These are phyloP conservation scores for Babylonia areolata DNA, from an alignment of 1,140 invertebrate genomes.

Conservation along the genomic window DNA sequence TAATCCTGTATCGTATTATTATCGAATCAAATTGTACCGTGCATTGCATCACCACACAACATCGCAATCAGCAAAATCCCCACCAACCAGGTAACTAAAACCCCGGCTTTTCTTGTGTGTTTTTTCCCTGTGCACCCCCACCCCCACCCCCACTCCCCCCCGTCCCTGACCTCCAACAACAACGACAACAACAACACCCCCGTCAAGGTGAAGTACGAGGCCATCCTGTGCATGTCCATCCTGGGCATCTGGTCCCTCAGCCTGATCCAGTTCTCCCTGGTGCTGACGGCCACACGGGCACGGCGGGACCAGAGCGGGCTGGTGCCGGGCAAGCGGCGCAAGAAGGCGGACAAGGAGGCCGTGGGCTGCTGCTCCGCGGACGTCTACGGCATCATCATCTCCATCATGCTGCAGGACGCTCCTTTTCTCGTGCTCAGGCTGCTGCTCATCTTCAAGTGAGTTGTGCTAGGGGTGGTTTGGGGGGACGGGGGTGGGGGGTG, in stretches of 20 bases:
- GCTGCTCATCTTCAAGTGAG: constrained; percentile 84
- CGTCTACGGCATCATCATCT: constrained; percentile 70
- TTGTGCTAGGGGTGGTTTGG: too few relatives aligned
- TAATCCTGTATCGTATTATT: too few relatives aligned
- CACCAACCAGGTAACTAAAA: too few relatives aligned
- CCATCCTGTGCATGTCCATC: constrained; percentile 67
- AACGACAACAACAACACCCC: too few relatives aligned
- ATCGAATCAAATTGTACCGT: too few relatives aligned
- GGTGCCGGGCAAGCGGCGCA: constrained; percentile 38
- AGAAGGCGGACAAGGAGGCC: constrained; percentile 27
- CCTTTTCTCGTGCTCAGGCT: constrained; percentile 69
- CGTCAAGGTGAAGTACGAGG: constrained; percentile 25
- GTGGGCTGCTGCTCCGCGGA: constrained; percentile 65
- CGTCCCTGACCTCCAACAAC: too few relatives aligned
- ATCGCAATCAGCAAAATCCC: too few relatives aligned
- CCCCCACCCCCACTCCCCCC: too few relatives aligned
- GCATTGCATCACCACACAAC: too few relatives aligned
- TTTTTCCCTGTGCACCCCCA: too few relatives aligned
- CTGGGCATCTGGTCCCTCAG: constrained; percentile 84
- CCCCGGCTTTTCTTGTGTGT: too few relatives aligned
- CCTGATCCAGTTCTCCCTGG: constrained; percentile 91
- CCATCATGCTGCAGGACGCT: constrained; percentile 71
- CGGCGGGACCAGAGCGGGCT: constrained; percentile 78
- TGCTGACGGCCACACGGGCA: constrained; percentile 90
- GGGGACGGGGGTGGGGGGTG: too few relatives aligned